Conservation (phyloP, 2,113 vertebrate genomes). For the Passerina amoena region DNA sequence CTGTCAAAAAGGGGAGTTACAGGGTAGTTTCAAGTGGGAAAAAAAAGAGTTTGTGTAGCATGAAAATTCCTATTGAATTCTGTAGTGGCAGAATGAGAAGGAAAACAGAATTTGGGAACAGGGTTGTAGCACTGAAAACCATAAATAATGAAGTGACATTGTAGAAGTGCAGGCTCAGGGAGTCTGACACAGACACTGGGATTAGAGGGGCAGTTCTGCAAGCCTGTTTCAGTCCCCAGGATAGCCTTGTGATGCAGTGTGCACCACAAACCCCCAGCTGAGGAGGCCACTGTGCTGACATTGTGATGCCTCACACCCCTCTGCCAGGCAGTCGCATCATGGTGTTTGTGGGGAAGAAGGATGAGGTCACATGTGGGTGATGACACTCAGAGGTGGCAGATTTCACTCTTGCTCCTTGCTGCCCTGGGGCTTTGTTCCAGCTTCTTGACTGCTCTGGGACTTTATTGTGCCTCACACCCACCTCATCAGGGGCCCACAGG, state of each 20-base stretch:
- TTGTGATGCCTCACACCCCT: fast-evolving
- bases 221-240: neutral
- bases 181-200: neutral
- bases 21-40: neutral
- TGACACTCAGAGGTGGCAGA: neutral
- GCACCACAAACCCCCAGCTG: neutral
- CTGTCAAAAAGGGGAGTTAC: neutral
- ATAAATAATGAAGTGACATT: neutral
- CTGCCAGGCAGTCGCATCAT: fast-evolving
- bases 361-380: fast-evolving
- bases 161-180: neutral
- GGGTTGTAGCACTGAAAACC: neutral
- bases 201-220: neutral
- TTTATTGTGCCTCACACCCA: neutral
- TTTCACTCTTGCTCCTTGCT: neutral
- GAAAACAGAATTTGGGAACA: neutral
- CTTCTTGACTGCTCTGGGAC: neutral
- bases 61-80: neutral
- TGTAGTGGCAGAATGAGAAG: neutral
- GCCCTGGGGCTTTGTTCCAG: neutral
- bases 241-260: neutral
- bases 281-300: neutral
- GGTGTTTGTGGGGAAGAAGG: neutral
- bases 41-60: neutral
- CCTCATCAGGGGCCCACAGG: neutral